phyloP scores from a whole-genome alignment of 2,113 vertebrate species.

The Oreochromis tanganicae region DNA sequence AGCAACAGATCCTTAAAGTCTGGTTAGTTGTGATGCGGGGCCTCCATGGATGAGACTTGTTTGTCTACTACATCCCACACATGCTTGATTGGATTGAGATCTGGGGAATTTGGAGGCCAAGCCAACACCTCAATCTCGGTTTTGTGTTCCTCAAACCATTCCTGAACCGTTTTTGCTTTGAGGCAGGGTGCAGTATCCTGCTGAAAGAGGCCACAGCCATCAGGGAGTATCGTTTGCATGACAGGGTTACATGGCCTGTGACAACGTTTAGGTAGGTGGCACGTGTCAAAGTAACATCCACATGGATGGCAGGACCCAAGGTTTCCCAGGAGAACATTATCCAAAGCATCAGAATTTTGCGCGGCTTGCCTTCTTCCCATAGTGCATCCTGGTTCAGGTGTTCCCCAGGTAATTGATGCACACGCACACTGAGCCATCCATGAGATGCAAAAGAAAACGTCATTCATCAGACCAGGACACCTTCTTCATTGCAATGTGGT shows the following conservation, averaged over 20 bases:
- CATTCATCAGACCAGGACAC: not conserved
- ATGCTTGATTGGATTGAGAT: not conserved
- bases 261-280: not conserved
- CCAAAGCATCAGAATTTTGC: not conserved
- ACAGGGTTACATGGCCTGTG: not conserved
- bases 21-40: not conserved
- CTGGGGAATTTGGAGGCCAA: not conserved
- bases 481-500: not conserved
- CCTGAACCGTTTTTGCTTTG: not conserved
- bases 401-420: not conserved
- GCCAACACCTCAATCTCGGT: accelerated
- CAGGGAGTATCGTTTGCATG: accelerated
- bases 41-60: not conserved
- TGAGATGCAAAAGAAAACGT: accelerated
- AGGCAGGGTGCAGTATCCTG: not conserved
- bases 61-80: accelerated
- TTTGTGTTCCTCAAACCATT: not conserved
- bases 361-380: not conserved
- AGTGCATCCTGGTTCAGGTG: not conserved
- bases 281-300: not conserved
- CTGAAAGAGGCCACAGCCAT: not conserved
- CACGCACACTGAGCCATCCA: not conserved
- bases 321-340: not conserved
- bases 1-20: not conserved
- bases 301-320: not conserved